Base-by-base conservation (phyloP, 2,797 vertebrate genomes). In the Florisuga fusca region DNA sequence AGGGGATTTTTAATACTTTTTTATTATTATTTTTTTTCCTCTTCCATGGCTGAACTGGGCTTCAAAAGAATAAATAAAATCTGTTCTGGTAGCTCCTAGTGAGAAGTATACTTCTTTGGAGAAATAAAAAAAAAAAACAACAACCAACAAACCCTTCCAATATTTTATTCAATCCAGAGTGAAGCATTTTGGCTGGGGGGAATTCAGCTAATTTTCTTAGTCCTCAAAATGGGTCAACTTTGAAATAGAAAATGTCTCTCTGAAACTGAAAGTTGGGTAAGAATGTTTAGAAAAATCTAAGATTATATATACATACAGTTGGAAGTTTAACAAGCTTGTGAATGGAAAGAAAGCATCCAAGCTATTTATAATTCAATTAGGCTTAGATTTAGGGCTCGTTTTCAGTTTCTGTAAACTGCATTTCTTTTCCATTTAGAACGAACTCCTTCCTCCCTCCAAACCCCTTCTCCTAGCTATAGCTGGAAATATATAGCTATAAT, bases 341-440 rank as follows among this genome's bases (percentile, higher is more conserved):
- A 80, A 91, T 87, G 82, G 89, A 27, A 89, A 57, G 77, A 43
- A 94, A 80, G 50, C 73, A 78, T 43, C 66, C 62, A 62, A 79
- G 87, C 89, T 96, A 72, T 94, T 94, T 91, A 87, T 92, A 93
- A 93, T 74, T 77, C 84, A 96, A 77, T 96, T 96, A 96, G 84
- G 63, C 89, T 72, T 17, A 87, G 94, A 96, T 91, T 95, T 94
- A 95, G 91, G 91, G 85, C 57, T 14, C 20, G 75, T 61, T 94
- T 90, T 87, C 12, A 4, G 79, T 94, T 76, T 72, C 23, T 7
- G 22, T 85, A 94, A 92, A 94, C 72, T 72, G 73, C 79, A 45
- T 92, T 93, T 94, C 90, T 92, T 87, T 94, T 94, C 92, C 84
- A 87, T 71, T 80, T 83, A 88, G 72, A 96, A 83, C 55, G 79